These are phyloP conservation scores for Rhincodon typus DNA, from an alignment of 2,797 vertebrate species.

Conservation along the genomic window DNA sequence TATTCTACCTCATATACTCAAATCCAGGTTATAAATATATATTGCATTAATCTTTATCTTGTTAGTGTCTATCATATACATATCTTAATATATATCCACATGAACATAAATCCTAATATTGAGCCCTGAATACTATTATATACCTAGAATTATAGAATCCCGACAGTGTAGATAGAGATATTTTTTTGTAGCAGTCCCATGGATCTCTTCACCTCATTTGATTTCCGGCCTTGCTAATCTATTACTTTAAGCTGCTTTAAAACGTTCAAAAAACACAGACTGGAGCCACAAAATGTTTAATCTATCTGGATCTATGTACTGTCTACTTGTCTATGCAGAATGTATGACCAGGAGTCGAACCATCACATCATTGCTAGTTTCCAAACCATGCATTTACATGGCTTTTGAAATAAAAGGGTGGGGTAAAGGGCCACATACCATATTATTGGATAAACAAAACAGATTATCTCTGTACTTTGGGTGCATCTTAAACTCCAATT, in stretches of 20 bases:
- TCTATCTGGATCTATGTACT: background rate
- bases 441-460: conserved; percentile 21
- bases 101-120: background rate
- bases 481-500: background rate
- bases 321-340: background rate
- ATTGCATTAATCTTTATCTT: background rate
- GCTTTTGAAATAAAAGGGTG: conserved; percentile 15
- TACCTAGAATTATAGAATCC: background rate
- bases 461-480: background rate
- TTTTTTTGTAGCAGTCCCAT: background rate
- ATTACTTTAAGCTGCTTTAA: conserved; percentile 2
- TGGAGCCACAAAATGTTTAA: background rate
- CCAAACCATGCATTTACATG: background rate
- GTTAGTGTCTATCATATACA: too few species aligned
- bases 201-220: too few species aligned
- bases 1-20: background rate
- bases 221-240: background rate
- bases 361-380: background rate
- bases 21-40: background rate
- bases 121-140: background rate
- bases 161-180: too few species aligned
- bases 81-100: background rate
- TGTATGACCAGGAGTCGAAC: background rate
- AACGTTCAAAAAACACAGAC: background rate
- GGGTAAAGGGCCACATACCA: background rate